Percentiles rank a stretch among this genome's conserved stretches.
phyloP scores from a whole-genome alignment of 35 echinoderm and acorn worm genomes.

The Apostichopus parvimensis region DNA sequence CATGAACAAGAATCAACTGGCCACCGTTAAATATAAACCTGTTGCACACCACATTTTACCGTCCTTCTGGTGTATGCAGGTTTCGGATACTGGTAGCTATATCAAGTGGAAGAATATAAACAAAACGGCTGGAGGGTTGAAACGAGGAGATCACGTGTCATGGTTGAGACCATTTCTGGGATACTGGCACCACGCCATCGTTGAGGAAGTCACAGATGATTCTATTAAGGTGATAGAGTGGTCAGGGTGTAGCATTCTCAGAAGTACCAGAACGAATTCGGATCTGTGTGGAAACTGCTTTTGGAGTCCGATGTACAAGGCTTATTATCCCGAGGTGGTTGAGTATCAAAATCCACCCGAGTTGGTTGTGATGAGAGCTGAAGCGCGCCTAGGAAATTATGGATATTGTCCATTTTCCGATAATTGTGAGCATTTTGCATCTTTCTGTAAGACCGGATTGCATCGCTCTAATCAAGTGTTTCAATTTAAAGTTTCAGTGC shows the following conservation, averaged over 20 bases:
- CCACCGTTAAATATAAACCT: neutral
- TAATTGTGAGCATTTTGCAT: constrained; percentile 62
- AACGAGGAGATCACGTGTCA: constrained; percentile 58
- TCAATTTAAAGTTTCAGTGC: neutral
- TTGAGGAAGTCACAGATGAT: neutral
- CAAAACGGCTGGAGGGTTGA: neutral
- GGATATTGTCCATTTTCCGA: constrained; percentile 33
- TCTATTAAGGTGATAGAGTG: constrained; percentile 24
- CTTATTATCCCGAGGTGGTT: no score
- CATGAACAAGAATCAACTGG: neutral
- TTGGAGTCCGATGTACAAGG: no score
- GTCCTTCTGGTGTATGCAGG: constrained; percentile 26
- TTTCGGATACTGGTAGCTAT: constrained; percentile 29
- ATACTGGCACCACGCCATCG: constrained; percentile 69
- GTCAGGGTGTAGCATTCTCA: neutral
- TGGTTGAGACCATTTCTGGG: constrained; percentile 30
- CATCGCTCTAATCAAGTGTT: constrained; percentile 1
- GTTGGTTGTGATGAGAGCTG: no score
- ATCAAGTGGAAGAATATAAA: constrained; percentile 24
- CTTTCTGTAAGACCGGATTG: constrained; percentile 45
- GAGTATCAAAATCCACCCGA: no score
- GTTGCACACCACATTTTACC: constrained; percentile 26
- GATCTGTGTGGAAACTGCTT: no score
- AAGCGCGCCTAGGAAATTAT: neutral
- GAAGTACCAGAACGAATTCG: no score